Conservation (phyloP, 2,797 vertebrate species). For the Diglossa cyanea region DNA sequence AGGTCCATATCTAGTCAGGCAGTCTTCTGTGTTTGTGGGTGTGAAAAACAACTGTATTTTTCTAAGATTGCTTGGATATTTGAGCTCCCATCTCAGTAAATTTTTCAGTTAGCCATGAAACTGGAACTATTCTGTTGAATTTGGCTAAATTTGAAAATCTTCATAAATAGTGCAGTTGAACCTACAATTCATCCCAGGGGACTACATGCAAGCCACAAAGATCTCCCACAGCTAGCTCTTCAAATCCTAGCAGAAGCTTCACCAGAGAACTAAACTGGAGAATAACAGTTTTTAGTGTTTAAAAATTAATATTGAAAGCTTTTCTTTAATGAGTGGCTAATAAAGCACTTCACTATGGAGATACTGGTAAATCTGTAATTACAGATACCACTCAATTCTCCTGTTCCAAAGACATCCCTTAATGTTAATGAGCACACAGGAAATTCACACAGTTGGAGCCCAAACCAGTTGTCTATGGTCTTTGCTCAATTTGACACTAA, state of each 20-base stretch:
- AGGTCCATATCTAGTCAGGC: background rate
- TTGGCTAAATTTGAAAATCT: background rate
- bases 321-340: background rate
- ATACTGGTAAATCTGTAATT: background rate
- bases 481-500: background rate
- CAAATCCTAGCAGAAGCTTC: background rate
- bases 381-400: background rate
- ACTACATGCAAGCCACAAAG: background rate
- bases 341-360: background rate
- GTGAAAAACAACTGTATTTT: background rate
- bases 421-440: background rate
- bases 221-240: background rate
- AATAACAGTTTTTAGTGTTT: background rate
- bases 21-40: background rate
- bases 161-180: background rate
- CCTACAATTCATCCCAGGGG: background rate
- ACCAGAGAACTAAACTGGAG: background rate
- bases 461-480: background rate
- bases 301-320: background rate
- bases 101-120: background rate
- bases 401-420: background rate
- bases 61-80: background rate
- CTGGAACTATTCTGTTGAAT: background rate
- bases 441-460: background rate
- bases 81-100: background rate